phyloP scores from a whole-genome alignment of 2,113 vertebrate genomes.

The Oxyura jamaicensis region DNA sequence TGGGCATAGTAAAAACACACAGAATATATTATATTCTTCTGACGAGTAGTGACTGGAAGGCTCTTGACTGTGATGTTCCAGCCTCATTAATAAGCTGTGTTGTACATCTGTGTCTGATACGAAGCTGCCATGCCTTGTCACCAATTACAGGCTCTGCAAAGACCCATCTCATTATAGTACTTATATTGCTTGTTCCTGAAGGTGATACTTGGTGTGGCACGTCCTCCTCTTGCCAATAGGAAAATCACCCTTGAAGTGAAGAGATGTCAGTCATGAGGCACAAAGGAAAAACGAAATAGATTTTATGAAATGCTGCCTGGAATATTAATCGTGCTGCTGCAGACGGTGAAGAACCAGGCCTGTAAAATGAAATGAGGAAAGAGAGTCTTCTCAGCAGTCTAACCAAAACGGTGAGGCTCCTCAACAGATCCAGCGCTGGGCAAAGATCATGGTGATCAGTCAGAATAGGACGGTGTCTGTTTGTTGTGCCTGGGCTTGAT shows the following conservation, averaged over 20 bases:
- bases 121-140: slow-evolving; percentile 80
- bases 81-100: slow-evolving; percentile 80
- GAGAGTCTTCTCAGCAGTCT: neutral
- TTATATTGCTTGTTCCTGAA: slow-evolving; percentile 74
- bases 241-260: slow-evolving; percentile 75
- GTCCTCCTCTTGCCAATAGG: slow-evolving; percentile 68
- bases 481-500: neutral
- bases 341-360: slow-evolving; percentile 11
- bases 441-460: neutral
- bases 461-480: neutral
- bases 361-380: slow-evolving; percentile 23
- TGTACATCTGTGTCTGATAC: slow-evolving; percentile 77
- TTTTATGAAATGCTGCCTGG: slow-evolving; percentile 41
- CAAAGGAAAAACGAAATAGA: slow-evolving; percentile 45
- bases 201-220: slow-evolving; percentile 70
- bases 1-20: slow-evolving; percentile 61
- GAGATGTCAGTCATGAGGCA: slow-evolving; percentile 68
- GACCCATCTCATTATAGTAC: slow-evolving; percentile 78
- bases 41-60: slow-evolving; percentile 62
- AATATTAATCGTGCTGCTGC: slow-evolving; percentile 65
- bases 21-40: slow-evolving; percentile 66
- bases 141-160: slow-evolving; percentile 81
- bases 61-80: slow-evolving; percentile 63
- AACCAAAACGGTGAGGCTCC: neutral
- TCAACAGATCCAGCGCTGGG: neutral